Percentiles rank a stretch among this genome's conserved stretches.
These are phyloP conservation scores for Halisarca cf. caerulea DNA, from an alignment of 37 sponge, comb jelly and placozoan genomes.

Conservation along the genomic window DNA sequence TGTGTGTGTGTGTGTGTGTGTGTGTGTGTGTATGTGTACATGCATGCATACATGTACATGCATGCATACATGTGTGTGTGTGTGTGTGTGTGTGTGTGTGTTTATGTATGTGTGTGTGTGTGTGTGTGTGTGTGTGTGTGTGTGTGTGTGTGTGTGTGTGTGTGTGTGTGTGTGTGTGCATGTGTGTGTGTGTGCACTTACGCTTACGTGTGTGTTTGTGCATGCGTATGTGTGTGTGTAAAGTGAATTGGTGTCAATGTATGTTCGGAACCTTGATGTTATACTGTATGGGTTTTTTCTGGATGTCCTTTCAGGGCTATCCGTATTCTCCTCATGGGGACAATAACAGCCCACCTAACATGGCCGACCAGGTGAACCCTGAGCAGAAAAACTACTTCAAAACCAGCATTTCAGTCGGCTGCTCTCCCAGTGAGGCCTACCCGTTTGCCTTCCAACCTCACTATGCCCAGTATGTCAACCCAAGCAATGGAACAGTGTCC, in stretches of 20 bases:
- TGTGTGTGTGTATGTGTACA: neutral
- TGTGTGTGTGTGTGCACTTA: slow-evolving; percentile 12
- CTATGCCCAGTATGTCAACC: slow-evolving; percentile 69
- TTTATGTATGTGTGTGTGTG: slow-evolving; percentile 3
- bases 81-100: no score
- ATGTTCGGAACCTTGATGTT: neutral
- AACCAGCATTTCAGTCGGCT: slow-evolving; percentile 49
- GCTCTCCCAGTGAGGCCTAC: slow-evolving; percentile 62
- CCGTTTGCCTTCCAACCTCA: slow-evolving; percentile 60
- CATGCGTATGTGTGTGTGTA: no score
- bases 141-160: neutral
- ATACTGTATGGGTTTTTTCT: no score
- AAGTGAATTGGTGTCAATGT: neutral
- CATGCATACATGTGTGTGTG: no score
- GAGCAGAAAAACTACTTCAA: slow-evolving; percentile 50
- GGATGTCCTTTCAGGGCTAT: slow-evolving; percentile 45
- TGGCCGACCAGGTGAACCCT: slow-evolving; percentile 67
- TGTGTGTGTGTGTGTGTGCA: no score
- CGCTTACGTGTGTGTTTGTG: no score
- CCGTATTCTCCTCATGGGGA: slow-evolving; percentile 63
- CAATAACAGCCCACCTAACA: slow-evolving; percentile 67
- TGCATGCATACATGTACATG: neutral
- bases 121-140: no score
- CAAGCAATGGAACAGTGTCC: slow-evolving; percentile 47
- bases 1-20: no score